A percentile compares a stretch with the other conserved stretches of the same genome.
phyloP scores from a whole-genome alignment of 2,113 vertebrate species.

The Redunca redunca region DNA sequence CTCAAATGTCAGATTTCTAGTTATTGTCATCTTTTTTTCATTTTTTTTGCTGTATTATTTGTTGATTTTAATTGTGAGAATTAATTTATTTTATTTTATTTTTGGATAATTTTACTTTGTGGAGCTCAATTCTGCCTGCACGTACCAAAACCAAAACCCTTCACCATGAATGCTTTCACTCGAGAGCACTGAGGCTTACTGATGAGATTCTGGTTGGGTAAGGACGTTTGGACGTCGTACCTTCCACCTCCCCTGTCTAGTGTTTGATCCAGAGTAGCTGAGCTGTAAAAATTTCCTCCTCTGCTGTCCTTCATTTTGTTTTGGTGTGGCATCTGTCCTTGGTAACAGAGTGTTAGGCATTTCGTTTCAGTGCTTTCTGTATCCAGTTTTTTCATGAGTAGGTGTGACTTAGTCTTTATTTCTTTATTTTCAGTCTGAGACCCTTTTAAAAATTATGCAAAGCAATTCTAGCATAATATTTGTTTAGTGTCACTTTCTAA shows the following conservation, averaged over 20 bases:
- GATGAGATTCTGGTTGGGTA: conserved; percentile 89
- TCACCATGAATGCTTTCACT: conserved; percentile 81
- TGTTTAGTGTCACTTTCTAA: conserved; percentile 79
- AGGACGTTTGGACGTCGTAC: conserved; percentile 69
- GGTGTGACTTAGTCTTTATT: conserved; percentile 71
- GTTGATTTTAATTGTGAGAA: conserved; percentile 56
- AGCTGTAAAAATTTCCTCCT: conserved; percentile 63
- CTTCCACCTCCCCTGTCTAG: conserved; percentile 36
- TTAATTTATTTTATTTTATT: conserved; percentile 72
- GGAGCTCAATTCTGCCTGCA: conserved; percentile 91
- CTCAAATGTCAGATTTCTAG: conserved; percentile 4
- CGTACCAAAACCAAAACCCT: conserved; percentile 87
- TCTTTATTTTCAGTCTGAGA: conserved; percentile 69
- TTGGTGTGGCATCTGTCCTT: conserved; percentile 72
- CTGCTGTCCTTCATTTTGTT: conserved; percentile 73
- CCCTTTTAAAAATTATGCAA: conserved; percentile 65
- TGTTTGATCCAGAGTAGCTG: conserved; percentile 47
- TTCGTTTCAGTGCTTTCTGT: conserved; percentile 75
- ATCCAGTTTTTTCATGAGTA: conserved; percentile 72
- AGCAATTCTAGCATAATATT: conserved; percentile 73
- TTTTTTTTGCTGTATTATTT: conserved; percentile 2
- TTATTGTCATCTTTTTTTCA: conserved; percentile 42
- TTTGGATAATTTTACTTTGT: conserved; percentile 75
- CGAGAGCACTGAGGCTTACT: conserved; percentile 85
- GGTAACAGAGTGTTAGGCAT: conserved; percentile 61